These are phyloP conservation scores for Nymphalis c-album DNA, from an alignment of 2,888 invertebrate species.

Conservation along the genomic window DNA sequence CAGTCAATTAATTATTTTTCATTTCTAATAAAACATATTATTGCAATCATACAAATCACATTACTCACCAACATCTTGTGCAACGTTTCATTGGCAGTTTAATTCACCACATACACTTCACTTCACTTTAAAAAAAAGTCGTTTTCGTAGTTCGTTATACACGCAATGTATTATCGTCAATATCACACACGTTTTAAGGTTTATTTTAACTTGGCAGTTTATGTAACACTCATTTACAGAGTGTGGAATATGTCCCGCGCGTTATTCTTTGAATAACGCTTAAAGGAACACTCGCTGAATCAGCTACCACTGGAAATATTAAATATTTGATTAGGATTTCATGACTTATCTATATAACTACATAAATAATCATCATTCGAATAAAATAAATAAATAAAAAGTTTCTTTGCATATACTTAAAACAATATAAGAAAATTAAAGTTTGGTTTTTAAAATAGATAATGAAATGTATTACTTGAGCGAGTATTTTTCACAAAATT, in stretches of 20 bases:
- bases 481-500: too few relatives aligned
- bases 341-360: too few relatives aligned
- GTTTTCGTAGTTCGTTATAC: slow-evolving; percentile 31
- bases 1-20: too few relatives aligned
- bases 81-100: slow-evolving; percentile 15
- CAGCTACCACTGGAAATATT: slow-evolving; percentile 74
- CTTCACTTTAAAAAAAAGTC: slow-evolving; percentile 11
- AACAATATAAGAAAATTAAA: too few relatives aligned
- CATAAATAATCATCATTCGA: not conserved
- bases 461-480: too few relatives aligned
- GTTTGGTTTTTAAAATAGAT: too few relatives aligned
- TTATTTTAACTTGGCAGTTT: slow-evolving; percentile 41
- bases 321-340: not conserved
- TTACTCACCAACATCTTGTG: slow-evolving; percentile 8
- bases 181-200: slow-evolving; percentile 45
- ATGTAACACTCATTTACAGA: slow-evolving; percentile 52
- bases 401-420: too few relatives aligned
- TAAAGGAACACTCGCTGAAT: slow-evolving; percentile 79
- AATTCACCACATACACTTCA: not conserved
- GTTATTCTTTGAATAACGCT: slow-evolving; percentile 77
- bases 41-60: not conserved
- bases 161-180: slow-evolving; percentile 27
- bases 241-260: slow-evolving; percentile 77
- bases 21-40: too few relatives aligned
- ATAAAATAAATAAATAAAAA: not conserved